Conservation (phyloP, 1,140 invertebrate genomes). For the Tribolium madens region DNA sequence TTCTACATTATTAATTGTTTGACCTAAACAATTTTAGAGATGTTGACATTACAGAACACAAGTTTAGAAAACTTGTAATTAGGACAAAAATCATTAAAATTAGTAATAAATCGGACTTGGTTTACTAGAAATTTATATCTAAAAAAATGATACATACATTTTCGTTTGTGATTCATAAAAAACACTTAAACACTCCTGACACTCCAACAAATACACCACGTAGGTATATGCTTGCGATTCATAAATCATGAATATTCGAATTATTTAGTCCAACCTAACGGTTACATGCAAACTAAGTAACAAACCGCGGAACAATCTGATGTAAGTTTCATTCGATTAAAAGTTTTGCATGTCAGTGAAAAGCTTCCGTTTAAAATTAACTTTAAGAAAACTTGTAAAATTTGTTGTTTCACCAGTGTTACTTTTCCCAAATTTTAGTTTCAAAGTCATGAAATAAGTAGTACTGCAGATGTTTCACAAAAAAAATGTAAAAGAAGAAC, state of each 20-base stretch:
- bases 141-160: neutral
- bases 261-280: neutral
- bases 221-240: neutral
- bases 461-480: too few species aligned
- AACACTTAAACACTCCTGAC: neutral
- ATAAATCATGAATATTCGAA: neutral
- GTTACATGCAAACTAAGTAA: neutral
- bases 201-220: neutral
- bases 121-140: too few species aligned
- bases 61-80: too few species aligned
- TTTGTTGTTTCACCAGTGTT: neutral
- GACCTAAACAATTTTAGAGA: too few species aligned
- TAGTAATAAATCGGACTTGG: too few species aligned
- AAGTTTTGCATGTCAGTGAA: conserved; percentile 3
- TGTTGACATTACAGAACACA: too few species aligned
- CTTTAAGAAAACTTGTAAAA: neutral
- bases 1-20: too few species aligned
- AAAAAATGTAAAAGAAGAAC: too few species aligned
- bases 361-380: neutral
- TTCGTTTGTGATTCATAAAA: neutral
- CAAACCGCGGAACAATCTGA: neutral
- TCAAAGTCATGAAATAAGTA: neutral
- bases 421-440: neutral
- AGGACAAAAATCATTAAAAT: too few species aligned
- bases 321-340: neutral